Evolutionary conservation across 2,113 vertebrate genomes (phyloP).

Genomic region (Tetrax tetrax): DNA sequence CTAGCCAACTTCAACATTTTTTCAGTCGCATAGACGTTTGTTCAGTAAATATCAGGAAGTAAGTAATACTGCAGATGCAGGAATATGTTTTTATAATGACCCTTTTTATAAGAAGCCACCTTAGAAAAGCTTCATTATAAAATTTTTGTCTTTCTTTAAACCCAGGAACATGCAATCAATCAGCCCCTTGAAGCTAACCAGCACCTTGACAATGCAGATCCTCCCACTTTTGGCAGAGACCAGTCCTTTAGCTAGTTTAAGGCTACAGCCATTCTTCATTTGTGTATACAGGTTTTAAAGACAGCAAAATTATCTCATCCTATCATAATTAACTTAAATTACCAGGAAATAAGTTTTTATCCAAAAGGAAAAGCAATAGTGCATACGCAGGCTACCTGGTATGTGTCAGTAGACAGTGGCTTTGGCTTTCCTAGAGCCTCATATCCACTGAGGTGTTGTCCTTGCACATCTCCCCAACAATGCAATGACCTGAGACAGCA

Average conservation of each 20-base stretch:
- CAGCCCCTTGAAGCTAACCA: background rate
- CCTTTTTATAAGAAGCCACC: background rate
- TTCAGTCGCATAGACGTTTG: background rate
- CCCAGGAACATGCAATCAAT: background rate
- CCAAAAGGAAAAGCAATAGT: background rate
- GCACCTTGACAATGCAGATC: background rate
- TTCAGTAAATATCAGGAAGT: background rate
- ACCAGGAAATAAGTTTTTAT: background rate
- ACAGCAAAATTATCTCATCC: background rate
- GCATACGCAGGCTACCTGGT: background rate
- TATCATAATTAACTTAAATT: background rate
- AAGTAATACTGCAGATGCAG: background rate
- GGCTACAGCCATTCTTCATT: background rate
- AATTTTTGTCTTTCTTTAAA: background rate
- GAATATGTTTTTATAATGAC: background rate
- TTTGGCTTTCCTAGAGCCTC: background rate
- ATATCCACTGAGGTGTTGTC: background rate
- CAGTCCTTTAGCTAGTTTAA: background rate
- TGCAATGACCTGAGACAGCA: rapidly evolving
- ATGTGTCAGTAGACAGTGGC: background rate
- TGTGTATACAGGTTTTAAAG: background rate
- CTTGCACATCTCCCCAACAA: background rate
- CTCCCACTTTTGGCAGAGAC: background rate
- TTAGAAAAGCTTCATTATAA: background rate
- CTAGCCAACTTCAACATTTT: background rate